Base-by-base conservation (phyloP, 2,888 invertebrate genomes). In the Drosophila imparisetae region DNA sequence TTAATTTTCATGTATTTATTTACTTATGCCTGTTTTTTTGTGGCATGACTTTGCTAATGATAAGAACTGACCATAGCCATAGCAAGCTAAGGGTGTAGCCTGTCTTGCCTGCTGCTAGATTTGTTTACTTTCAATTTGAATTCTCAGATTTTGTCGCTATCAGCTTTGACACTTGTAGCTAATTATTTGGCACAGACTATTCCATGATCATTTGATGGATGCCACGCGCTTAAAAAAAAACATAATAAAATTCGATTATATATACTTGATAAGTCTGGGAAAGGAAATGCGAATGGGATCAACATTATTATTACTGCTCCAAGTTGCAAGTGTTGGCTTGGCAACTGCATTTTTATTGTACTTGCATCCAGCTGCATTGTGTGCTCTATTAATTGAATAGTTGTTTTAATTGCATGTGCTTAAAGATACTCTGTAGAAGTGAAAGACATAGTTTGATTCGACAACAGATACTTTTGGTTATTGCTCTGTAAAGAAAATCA, bases 181-280 rank as follows among this genome's bases (percentile, higher is more conserved):
- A 80, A 80, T 81, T 80, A 77, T 70, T 79, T 48, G 57, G 52
- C 62, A 70, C 73, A 81, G 53, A 50, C 63, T 61, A 34, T 30
- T 48, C 50, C 21, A 36, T 49, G n/a, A 30, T 50, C 52, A 6
- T 67, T 81, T 77, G 78, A 71, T 71, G 49, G 24, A 55, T 74
- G 78, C 70, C 81, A 80, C 78, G 81, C 80, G 80, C 70, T 58
- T 53, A 34, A 18, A n/a, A 42, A 55, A 76, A 45, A 1, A 10
- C 8, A n/a, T 1, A 66, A 50, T 65, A 15, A 10, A 50, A 52
- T 45, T 62, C 45, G 0, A 38, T 8, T 50, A 54, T 53, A 69
- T 66, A 4, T 11, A 30, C 64, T 67, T 72, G 86, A 83, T 83
- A 11, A n/a, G 21, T n/a, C 18, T 50, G 30, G 21, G 40, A 42